Percentiles rank a stretch among this genome's conserved stretches.
Conservation (phyloP, 2,888 invertebrate genomes). For the Biston betularia region DNA sequence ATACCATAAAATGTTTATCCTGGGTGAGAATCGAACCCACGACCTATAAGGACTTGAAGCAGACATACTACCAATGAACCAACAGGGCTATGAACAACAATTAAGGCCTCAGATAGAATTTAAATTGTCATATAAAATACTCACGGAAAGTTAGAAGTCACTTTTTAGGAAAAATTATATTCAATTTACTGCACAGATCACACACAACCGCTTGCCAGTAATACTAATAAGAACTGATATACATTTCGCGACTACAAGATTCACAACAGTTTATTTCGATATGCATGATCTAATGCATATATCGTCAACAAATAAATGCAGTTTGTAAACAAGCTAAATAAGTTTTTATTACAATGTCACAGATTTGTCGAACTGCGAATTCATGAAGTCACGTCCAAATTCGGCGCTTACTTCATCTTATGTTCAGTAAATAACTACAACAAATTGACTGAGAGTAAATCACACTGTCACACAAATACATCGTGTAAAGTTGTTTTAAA, state of each 20-base stretch:
- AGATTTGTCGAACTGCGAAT: too few relatives aligned
- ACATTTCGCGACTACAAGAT: background rate
- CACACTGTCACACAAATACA: background rate
- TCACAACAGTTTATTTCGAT: background rate
- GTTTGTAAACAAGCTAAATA: slow-evolving; percentile 14
- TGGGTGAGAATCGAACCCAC: too few relatives aligned
- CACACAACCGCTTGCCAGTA: background rate
- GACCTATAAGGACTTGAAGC: too few relatives aligned
- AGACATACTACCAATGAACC: too few relatives aligned
- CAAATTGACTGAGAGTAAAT: background rate
- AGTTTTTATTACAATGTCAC: slow-evolving; percentile 15
- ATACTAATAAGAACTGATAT: background rate
- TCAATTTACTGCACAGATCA: background rate
- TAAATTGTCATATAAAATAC: too few relatives aligned
- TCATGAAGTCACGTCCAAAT: slow-evolving; percentile 19
- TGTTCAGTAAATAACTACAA: background rate
- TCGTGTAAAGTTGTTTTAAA: too few relatives aligned
- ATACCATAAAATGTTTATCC: too few relatives aligned
- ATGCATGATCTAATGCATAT: slow-evolving; percentile 11
- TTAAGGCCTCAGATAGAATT: too few relatives aligned
- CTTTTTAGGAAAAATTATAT: background rate
- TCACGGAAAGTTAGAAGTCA: background rate
- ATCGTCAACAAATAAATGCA: slow-evolving; percentile 10
- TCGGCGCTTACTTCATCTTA: slow-evolving; percentile 6
- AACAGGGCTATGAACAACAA: too few relatives aligned